These are phyloP conservation scores for Cinclus cinclus DNA, from an alignment of 2,113 vertebrate genomes.

Conservation along the genomic window DNA sequence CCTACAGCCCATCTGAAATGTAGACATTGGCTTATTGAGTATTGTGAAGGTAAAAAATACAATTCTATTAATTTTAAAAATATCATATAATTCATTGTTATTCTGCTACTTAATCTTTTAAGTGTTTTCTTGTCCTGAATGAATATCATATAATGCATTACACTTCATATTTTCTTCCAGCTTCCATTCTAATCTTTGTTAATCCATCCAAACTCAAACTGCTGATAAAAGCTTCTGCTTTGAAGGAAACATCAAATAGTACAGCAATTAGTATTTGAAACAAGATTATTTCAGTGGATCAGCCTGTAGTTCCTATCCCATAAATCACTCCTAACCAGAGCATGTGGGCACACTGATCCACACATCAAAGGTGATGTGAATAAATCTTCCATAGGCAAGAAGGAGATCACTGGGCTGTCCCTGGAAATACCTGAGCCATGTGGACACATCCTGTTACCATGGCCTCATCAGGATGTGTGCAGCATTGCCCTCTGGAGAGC, in stretches of 20 bases:
- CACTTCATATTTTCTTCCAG: neutral
- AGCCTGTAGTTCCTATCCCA: neutral
- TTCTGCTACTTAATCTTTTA: neutral
- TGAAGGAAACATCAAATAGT: slow-evolving; percentile 17
- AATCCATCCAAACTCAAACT: slow-evolving; percentile 26
- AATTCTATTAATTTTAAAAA: neutral
- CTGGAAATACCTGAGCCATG: neutral
- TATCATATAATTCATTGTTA: neutral
- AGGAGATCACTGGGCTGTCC: neutral
- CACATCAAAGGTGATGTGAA: neutral
- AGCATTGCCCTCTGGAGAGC: neutral
- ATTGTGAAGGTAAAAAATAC: neutral
- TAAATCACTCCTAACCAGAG: neutral
- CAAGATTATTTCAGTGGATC: neutral
- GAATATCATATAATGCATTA: neutral
- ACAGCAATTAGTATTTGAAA: slow-evolving; percentile 1
- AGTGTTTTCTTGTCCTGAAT: neutral
- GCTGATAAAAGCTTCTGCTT: neutral
- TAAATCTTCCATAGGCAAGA: neutral
- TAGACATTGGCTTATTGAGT: neutral
- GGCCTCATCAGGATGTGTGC: neutral
- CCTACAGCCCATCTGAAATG: neutral
- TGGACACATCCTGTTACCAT: neutral
- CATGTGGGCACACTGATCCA: neutral
- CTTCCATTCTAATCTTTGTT: neutral